phyloP scores from a whole-genome alignment of 2,113 vertebrate genomes.

The Corythaeola cristata region DNA sequence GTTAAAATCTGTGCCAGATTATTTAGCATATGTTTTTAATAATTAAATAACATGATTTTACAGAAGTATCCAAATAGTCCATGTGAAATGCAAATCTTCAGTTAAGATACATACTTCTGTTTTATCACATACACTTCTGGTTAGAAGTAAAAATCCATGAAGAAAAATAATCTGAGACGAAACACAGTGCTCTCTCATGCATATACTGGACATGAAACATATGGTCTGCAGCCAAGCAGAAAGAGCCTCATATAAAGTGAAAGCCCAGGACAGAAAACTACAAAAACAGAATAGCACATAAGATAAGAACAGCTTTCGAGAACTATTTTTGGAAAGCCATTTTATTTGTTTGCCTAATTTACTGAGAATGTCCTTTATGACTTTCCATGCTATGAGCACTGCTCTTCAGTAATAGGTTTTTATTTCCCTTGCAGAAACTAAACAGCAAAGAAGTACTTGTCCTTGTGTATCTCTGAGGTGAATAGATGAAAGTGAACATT shows the following conservation, averaged over 20 bases:
- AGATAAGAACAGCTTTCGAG: background rate
- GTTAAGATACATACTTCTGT: background rate
- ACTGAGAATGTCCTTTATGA: background rate
- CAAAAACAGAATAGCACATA: background rate
- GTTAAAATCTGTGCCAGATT: background rate
- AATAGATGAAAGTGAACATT: background rate
- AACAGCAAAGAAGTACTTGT: background rate
- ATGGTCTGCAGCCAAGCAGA: background rate
- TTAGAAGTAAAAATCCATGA: background rate
- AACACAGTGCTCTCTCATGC: fast-evolving
- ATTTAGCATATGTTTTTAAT: background rate
- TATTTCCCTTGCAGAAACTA: background rate
- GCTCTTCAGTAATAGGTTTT: background rate
- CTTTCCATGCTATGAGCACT: background rate
- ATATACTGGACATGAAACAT: background rate
- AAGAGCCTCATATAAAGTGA: background rate
- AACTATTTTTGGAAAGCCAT: background rate
- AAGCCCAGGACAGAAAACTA: background rate
- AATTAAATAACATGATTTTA: background rate
- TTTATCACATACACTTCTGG: background rate
- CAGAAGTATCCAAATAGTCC: background rate
- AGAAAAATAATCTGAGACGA: background rate
- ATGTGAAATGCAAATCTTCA: background rate
- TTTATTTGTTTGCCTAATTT: background rate
- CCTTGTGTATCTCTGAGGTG: background rate